phyloP scores from a whole-genome alignment of 2,113 vertebrate genomes.

The Benthochromis sp. region DNA sequence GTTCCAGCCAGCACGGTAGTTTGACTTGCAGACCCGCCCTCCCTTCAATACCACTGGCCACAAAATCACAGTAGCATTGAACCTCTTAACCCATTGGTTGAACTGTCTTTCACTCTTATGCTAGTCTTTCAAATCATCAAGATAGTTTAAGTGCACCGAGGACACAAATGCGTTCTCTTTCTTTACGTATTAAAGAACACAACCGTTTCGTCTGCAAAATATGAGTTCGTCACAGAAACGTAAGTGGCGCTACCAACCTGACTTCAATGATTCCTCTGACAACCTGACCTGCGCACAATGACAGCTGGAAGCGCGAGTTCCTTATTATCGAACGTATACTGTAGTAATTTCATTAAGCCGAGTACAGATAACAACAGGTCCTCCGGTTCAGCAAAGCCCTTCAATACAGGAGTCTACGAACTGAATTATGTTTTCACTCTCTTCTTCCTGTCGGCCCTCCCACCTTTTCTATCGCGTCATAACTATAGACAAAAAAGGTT shows the following conservation, averaged over 20 bases:
- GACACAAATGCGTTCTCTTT: fast-evolving
- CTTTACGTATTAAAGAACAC: fast-evolving
- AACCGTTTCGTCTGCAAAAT: neutral
- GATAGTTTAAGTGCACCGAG: slow-evolving; percentile 12
- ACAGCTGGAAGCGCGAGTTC: neutral
- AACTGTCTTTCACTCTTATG: neutral
- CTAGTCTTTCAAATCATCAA: neutral
- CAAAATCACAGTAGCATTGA: neutral
- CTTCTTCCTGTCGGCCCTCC: slow-evolving; percentile 24
- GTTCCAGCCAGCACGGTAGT: slow-evolving; percentile 37
- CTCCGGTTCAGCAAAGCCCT: neutral
- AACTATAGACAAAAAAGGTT: neutral
- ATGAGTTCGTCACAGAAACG: neutral
- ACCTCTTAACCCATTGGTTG: slow-evolving; percentile 5
- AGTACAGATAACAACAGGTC: neutral
- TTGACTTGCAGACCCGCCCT: slow-evolving; percentile 43
- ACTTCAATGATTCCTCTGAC: slow-evolving; percentile 56
- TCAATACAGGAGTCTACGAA: neutral
- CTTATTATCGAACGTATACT: neutral
- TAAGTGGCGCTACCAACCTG: slow-evolving; percentile 58
- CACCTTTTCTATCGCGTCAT: neutral
- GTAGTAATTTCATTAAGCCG: neutral
- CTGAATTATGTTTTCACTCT: neutral
- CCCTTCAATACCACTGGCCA: neutral
- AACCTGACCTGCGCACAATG: slow-evolving; percentile 32